Evolutionary conservation across 2,888 invertebrate genomes (phyloP), one percentile per base, ranked within the genome.

Genomic region (Protophormia terraenovae): DNA sequence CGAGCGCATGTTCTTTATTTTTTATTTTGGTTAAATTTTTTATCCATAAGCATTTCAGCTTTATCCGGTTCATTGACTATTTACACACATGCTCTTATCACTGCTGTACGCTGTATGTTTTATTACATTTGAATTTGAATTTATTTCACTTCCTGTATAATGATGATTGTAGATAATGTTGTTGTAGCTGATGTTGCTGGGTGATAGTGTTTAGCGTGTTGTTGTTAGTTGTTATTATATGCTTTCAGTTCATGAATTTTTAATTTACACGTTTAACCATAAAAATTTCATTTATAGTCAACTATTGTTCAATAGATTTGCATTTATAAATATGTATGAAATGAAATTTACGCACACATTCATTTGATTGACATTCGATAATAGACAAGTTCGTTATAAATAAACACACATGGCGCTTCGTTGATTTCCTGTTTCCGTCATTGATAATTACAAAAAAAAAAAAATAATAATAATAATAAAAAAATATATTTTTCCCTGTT

Each of bases 391-490:
- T 53, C 32, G 7, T 45, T 55, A 14, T 55, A 35, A 45, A 41
- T 64, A 58, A 66, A 24, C 50, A 32, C 55, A 73, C 75, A 83
- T 75, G 79, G 69, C 27, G 79, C 24, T 71, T 62, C 55, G 55
- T 64, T 84, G 41, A 75, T 79, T 38, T 84, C 83, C 79, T 62
- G 69, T 84, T 75, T 84, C 83, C 83, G 83, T 41, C 24, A n/a
- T n/a, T n/a, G n/a, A n/a, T n/a, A n/a, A n/a, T n/a, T n/a, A n/a
- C n/a, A n/a, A n/a, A n/a, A n/a, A n/a, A n/a, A n/a, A n/a, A n/a
- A n/a, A n/a, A n/a, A n/a, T n/a, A n/a, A n/a, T n/a, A n/a, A n/a
- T n/a, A n/a, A n/a, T n/a, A n/a, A n/a, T n/a, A n/a, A n/a, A n/a
- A n/a, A n/a, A n/a, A n/a, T n/a, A n/a, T n/a, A n/a, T n/a, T n/a